phyloP scores from a whole-genome alignment of 2,888 invertebrate species.

The Germaria angustata region DNA sequence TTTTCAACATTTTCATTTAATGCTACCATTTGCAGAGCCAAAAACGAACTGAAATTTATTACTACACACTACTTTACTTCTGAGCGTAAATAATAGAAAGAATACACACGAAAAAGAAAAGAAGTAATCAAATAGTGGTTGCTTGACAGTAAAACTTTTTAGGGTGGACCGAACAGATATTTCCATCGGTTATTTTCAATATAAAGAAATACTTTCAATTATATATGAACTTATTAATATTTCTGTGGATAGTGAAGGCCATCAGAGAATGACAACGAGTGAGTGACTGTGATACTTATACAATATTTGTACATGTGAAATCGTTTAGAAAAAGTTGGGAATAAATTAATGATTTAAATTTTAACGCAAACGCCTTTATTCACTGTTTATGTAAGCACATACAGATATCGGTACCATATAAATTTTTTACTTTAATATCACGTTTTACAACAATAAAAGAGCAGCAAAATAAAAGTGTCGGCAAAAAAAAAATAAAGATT shows the following conservation, averaged over 20 bases:
- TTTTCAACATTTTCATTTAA: conserved; percentile 33
- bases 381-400: too few relatives aligned
- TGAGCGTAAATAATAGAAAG: conserved; percentile 26
- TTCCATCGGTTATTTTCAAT: background rate
- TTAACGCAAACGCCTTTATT: too few relatives aligned
- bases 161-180: conserved; percentile 1
- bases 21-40: conserved; percentile 50
- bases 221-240: background rate
- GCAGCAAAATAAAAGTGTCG: too few relatives aligned
- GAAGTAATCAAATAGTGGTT: conserved; percentile 19
- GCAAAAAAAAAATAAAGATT: too few relatives aligned
- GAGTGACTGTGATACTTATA: too few relatives aligned
- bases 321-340: too few relatives aligned
- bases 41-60: conserved; percentile 54
- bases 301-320: too few relatives aligned
- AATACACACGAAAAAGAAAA: conserved; percentile 9
- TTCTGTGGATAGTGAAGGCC: background rate
- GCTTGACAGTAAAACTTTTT: conserved; percentile 8
- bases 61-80: conserved; percentile 14
- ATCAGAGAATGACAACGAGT: too few relatives aligned
- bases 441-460: too few relatives aligned
- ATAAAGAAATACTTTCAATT: background rate
- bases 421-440: too few relatives aligned
- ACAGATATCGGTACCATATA: too few relatives aligned
- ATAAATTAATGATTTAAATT: too few relatives aligned